phyloP scores from a whole-genome alignment of 2,888 invertebrate genomes.

The Brenthis ino region DNA sequence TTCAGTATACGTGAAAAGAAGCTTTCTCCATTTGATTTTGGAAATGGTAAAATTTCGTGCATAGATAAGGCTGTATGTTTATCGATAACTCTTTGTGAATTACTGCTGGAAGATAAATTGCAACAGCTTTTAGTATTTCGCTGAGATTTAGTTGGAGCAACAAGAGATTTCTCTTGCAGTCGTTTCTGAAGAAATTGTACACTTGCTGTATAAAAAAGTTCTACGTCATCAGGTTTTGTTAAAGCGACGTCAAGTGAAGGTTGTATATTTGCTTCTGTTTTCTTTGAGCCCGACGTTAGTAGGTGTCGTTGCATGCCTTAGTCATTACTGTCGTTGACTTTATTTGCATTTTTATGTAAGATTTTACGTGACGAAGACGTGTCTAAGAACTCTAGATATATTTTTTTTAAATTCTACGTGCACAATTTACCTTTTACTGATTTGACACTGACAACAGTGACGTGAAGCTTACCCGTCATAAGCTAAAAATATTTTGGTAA shows the following conservation, averaged over 20 bases:
- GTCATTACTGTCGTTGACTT: conserved; percentile 6
- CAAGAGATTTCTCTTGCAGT: conserved; percentile 58
- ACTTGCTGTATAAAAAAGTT: conserved; percentile 68
- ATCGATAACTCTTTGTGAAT: background rate
- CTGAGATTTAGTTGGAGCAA: conserved; percentile 33
- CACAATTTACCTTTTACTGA: conserved; percentile 19
- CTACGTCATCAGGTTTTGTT: conserved; percentile 52
- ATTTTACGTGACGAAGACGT: background rate
- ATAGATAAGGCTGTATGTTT: conserved; percentile 53
- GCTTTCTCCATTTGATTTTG: conserved; percentile 58
- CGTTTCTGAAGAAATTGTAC: conserved; percentile 65
- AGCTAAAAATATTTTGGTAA: background rate
- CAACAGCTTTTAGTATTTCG: conserved; percentile 58
- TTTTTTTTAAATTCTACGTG: conserved; percentile 3
- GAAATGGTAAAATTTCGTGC: conserved; percentile 70
- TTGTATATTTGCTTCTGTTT: conserved; percentile 22
- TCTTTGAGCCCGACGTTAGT: conserved; percentile 38
- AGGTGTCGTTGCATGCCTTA: conserved; percentile 47
- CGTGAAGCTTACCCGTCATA: background rate
- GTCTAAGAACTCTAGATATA: background rate
- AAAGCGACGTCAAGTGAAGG: conserved; percentile 38
- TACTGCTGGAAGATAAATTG: conserved; percentile 42
- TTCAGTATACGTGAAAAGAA: conserved; percentile 59
- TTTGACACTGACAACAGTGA: conserved; percentile 10
- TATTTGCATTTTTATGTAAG: conserved; percentile 28